Conservation (phyloP, 2,888 invertebrate species). For the Agapetus fuscipes region DNA sequence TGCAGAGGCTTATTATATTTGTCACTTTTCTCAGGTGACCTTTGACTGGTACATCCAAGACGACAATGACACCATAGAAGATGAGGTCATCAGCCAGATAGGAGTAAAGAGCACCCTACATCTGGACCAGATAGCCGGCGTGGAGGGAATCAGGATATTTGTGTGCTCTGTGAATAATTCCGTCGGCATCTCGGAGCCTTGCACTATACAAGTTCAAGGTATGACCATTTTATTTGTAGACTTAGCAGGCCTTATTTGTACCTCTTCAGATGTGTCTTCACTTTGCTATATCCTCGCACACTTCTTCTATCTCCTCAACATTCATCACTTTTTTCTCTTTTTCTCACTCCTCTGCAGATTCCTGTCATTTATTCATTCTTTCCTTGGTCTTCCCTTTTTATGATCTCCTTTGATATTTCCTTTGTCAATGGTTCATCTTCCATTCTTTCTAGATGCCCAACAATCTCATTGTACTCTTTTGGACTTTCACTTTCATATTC, state of each 20-base stretch:
- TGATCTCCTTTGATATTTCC: no score
- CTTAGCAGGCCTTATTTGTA: no score
- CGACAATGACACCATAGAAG: conserved; percentile 55
- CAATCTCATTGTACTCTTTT: no score
- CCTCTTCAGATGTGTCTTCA: no score
- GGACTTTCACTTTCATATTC: no score
- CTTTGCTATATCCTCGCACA: no score
- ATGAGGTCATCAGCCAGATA: conserved; percentile 34
- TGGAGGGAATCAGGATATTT: conserved; percentile 56
- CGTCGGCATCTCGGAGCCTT: conserved; percentile 40
- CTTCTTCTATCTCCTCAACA: no score
- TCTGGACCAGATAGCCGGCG: conserved; percentile 46
- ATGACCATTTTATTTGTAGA: background rate
- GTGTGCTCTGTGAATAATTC: conserved; percentile 66
- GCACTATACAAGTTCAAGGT: conserved; percentile 13
- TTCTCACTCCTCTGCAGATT: background rate
- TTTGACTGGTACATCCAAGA: conserved; percentile 66
- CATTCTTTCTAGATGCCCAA: no score
- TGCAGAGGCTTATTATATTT: no score
- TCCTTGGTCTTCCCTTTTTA: no score
- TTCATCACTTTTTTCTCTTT: no score
- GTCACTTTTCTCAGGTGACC: conserved; percentile 36
- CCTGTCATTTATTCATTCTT: background rate
- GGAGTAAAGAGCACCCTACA: conserved; percentile 14
- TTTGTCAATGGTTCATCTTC: no score